These are phyloP conservation scores for Alethe diademata DNA, from an alignment of 2,113 vertebrate genomes.

Conservation along the genomic window DNA sequence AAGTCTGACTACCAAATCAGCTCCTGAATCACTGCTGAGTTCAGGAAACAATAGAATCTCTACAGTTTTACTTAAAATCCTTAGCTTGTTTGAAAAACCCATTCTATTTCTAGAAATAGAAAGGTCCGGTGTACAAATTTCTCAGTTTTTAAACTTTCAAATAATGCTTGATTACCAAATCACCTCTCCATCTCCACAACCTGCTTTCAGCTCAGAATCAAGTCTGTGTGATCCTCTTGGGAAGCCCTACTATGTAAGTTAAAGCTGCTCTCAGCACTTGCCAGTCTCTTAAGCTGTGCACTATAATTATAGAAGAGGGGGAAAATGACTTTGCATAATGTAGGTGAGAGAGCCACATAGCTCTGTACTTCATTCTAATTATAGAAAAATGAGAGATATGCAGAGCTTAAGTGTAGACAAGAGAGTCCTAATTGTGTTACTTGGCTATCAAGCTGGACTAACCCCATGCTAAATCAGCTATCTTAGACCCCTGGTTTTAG, in stretches of 20 bases:
- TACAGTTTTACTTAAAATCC: neutral
- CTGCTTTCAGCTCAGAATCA: neutral
- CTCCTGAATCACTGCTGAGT: neutral
- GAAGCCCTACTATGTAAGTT: neutral
- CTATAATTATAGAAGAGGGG: constrained; percentile 16
- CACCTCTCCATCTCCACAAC: neutral
- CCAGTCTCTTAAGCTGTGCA: neutral
- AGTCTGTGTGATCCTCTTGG: neutral
- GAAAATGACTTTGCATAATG: neutral
- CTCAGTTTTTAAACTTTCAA: neutral
- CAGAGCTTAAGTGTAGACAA: neutral
- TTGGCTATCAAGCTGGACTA: neutral
- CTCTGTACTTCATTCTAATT: constrained; percentile 37
- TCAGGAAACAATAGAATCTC: neutral
- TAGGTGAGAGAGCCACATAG: neutral
- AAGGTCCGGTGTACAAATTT: neutral
- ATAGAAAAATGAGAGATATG: neutral
- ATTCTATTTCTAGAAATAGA: neutral
- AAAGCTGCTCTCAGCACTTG: constrained; percentile 30
- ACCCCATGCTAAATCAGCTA: neutral
- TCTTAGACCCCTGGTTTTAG: neutral
- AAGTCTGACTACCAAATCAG: neutral
- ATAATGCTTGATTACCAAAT: neutral
- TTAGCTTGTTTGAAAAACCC: neutral
- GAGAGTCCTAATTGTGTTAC: constrained; percentile 8